Evolutionary conservation across 1,140 invertebrate genomes (phyloP).

Genomic region (Akabosia matsudoensis): DNA sequence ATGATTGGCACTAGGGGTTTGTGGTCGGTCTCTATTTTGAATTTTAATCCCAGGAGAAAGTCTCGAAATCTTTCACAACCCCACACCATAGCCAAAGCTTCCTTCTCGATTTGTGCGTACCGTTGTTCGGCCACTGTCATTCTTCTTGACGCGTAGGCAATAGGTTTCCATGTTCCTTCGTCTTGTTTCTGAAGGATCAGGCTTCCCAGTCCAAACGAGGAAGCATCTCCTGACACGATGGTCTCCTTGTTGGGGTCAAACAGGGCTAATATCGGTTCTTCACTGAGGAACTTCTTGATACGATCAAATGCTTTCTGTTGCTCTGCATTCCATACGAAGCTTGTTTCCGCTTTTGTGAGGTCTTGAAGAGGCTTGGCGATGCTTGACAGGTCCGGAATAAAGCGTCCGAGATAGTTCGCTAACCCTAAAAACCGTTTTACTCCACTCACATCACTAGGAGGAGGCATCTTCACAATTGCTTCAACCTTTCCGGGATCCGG

Average conservation of each 20-base stretch:
- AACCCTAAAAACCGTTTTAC: conserved; percentile 49
- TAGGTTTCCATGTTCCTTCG: conserved; percentile 33
- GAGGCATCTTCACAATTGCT: conserved; percentile 48
- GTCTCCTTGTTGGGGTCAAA: conserved; percentile 12
- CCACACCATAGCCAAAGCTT: conserved; percentile 48
- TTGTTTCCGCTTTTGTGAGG: background rate
- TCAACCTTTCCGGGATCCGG: conserved; percentile 50
- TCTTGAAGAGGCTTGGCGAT: conserved; percentile 43
- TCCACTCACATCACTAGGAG: conserved; percentile 42
- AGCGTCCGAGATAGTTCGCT: conserved; percentile 49
- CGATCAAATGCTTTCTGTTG: background rate
- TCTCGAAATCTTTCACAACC: conserved; percentile 47
- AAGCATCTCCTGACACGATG: conserved; percentile 41
- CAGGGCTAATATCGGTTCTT: background rate
- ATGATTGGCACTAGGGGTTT: conserved; percentile 47
- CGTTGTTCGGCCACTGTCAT: conserved; percentile 43
- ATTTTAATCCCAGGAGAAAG: conserved; percentile 45
- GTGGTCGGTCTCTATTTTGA: conserved; percentile 50
- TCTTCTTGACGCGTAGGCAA: conserved; percentile 49
- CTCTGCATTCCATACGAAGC: background rate
- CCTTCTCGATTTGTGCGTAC: conserved; percentile 49
- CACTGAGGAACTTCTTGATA: conserved; percentile 16
- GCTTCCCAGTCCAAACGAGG: conserved; percentile 47
- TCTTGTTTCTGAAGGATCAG: conserved; percentile 44
- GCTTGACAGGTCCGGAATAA: conserved; percentile 48